Evolutionary conservation across 2,113 vertebrate genomes (phyloP), one percentile per base, ranked within the genome.

Genomic region (Physeter macrocephalus): DNA sequence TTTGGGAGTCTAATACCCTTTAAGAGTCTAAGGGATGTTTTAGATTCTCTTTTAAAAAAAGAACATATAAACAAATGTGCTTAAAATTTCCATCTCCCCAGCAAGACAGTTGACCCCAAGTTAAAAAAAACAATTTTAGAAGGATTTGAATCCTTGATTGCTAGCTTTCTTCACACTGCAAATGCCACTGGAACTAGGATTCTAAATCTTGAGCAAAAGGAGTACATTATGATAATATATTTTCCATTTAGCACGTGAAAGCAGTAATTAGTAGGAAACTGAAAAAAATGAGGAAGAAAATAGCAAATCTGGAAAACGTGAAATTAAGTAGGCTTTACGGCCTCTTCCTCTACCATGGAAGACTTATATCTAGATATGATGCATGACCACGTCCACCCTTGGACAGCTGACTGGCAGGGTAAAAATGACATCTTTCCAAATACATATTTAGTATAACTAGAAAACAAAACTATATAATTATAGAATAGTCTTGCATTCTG

Each of bases 211-310:
- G 71, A 82, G 27, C 36, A 94, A 94, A 95, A 94, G 14, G 34
- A 88, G 27, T 75, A 88, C 20, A 10, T 96, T 34, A 49, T 93
- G 81, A 92, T 88, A 80, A 92, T 81, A 77, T 75, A 90, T 81
- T 93, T 97, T 64, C 25, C 67, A 92, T 67, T 93, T 94, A 74
- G 81, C 77, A 81, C 87, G 77, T 93, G 83, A 94, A 97, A 96
- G 64, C 64, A 95, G 89, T 89, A 96, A 93, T 96, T 96, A 97
- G 9, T 64, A 85, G 88, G 64, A 96, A 97, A 75, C 21, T 94
- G 86, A 86, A 82, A 61, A 72, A 72, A 90, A 80, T 25, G 39
- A 95, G 29, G 66, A 93, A 88, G 69, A 93, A 95, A 97, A 94
- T 67, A 90, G 66, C 21, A 90, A 95, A 94, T 78, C 29, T 69